Percentiles rank a stretch among this genome's conserved stretches.
Evolutionary conservation across 2,113 vertebrate species (phyloP).

Genomic region (Microcebus griseorufus): DNA sequence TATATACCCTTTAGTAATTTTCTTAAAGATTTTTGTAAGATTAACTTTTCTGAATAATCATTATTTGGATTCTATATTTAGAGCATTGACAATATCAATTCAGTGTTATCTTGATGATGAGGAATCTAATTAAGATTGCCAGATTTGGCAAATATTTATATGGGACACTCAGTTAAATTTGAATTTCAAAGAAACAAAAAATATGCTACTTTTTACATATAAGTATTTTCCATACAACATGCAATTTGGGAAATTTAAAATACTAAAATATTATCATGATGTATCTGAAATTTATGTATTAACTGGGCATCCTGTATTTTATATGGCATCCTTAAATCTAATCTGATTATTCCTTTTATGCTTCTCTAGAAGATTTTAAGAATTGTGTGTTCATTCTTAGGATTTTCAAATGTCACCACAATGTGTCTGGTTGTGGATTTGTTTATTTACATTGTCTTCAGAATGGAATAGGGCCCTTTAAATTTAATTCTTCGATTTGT

Average conservation of each 20-base stretch:
- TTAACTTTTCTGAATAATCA: constrained; percentile 44
- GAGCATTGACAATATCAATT: constrained; percentile 38
- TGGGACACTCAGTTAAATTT: constrained; percentile 21
- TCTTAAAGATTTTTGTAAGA: not conserved
- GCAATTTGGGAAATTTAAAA: not conserved
- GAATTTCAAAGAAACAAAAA: constrained; percentile 43
- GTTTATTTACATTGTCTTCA: constrained; percentile 27
- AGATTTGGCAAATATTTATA: constrained; percentile 59
- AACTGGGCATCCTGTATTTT: not conserved
- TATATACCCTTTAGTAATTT: not conserved
- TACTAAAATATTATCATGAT: not conserved
- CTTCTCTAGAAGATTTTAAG: not conserved
- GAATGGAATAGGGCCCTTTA: not conserved
- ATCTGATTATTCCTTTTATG: not conserved
- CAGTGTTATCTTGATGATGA: constrained; percentile 26
- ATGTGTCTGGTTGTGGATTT: not conserved
- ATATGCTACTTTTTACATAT: not conserved
- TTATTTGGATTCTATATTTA: constrained; percentile 24
- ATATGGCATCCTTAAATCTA: not conserved
- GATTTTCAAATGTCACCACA: constrained; percentile 14
- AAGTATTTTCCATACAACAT: not conserved
- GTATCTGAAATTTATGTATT: constrained; percentile 1
- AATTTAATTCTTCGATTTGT: not conserved
- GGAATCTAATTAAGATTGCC: constrained; percentile 58
- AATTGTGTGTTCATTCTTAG: not conserved